These are phyloP conservation scores for Gibbula magus DNA, from an alignment of 2,888 invertebrate genomes.

Conservation along the genomic window DNA sequence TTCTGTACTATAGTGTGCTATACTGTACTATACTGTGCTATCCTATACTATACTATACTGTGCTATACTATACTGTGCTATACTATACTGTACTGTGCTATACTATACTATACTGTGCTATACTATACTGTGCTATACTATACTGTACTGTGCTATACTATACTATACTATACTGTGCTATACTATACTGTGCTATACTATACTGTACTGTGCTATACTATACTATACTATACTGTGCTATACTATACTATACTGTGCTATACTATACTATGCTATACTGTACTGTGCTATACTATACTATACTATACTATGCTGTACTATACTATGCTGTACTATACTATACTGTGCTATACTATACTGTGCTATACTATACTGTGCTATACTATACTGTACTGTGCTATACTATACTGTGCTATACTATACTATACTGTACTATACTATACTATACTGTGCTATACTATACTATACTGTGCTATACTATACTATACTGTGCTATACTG, in stretches of 20 bases:
- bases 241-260: background rate
- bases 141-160: background rate
- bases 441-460: background rate
- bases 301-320: background rate
- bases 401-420: background rate
- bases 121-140: background rate
- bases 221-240: background rate
- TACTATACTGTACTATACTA: background rate
- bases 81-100: too few relatives aligned
- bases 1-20: background rate
- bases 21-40: background rate
- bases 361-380: background rate
- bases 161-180: background rate
- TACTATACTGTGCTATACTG: background rate
- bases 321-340: slow-evolving; percentile 9
- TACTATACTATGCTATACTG: background rate
- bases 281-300: slow-evolving; percentile 7
- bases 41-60: too few relatives aligned
- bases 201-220: background rate
- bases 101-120: too few relatives aligned
- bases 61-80: too few relatives aligned
- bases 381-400: too few relatives aligned
- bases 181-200: background rate
- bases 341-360: background rate
- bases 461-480: background rate